These are phyloP conservation scores for Semaprochilodus insignis DNA, from an alignment of 2,797 vertebrate genomes.

Conservation along the genomic window DNA sequence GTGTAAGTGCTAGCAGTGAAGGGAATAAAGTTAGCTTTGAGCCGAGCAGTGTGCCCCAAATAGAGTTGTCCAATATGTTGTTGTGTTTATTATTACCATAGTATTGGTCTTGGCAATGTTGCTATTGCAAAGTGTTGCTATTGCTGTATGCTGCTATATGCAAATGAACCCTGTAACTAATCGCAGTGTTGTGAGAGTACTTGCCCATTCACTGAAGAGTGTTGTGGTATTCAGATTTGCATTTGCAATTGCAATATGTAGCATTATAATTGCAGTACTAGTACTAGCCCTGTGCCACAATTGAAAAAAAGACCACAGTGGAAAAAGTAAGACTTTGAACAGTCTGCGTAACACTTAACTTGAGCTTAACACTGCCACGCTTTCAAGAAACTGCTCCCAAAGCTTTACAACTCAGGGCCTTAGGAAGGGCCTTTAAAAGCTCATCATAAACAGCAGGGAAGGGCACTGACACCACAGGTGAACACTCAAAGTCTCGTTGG, in stretches of 20 bases:
- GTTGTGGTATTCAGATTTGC: background rate
- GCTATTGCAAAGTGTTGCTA: background rate
- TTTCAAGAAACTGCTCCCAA: slow-evolving; percentile 17
- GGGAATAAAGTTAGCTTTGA: background rate
- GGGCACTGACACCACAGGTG: slow-evolving; percentile 15
- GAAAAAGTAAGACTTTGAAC: background rate
- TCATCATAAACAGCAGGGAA: slow-evolving; percentile 18
- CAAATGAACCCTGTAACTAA: background rate
- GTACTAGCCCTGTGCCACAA: background rate
- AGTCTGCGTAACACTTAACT: background rate
- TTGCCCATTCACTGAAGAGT: background rate
- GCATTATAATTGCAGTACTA: background rate
- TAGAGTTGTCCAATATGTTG: background rate
- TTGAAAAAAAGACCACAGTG: background rate
- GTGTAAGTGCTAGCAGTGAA: background rate
- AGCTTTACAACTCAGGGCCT: slow-evolving; percentile 5
- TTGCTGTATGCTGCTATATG: background rate
- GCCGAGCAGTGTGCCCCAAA: background rate
- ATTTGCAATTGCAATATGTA: background rate
- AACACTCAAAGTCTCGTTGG: slow-evolving; percentile 3
- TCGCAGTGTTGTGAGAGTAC: background rate
- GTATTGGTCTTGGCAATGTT: background rate
- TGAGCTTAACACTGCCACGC: background rate
- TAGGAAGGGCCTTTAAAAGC: slow-evolving; percentile 2
- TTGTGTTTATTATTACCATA: background rate